Conservation (phyloP, 2,888 invertebrate species). For the Synanthedon andrenaeformis region DNA sequence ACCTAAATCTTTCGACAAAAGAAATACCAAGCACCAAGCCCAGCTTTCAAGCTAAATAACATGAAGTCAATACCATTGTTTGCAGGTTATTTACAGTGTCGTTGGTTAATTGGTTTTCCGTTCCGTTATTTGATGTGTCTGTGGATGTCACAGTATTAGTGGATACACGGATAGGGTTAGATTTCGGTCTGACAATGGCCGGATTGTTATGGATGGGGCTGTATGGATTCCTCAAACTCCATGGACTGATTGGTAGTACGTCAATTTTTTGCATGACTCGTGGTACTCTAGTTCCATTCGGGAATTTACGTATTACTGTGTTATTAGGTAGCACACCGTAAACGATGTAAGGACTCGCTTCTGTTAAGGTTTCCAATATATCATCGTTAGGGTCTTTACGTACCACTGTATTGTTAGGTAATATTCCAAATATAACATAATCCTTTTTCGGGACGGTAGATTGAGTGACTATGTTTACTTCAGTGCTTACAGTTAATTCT, state of each 20-base stretch:
- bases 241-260: constrained; percentile 71
- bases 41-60: constrained; percentile 62
- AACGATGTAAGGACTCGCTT: constrained; percentile 78
- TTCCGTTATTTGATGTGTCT: constrained; percentile 71
- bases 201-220: constrained; percentile 72
- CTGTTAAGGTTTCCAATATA: constrained; percentile 74
- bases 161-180: constrained; percentile 73
- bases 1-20: constrained; percentile 16
- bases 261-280: constrained; percentile 72
- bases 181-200: constrained; percentile 67
- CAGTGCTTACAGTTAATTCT: constrained; percentile 26
- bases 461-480: constrained; percentile 23
- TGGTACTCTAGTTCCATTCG: constrained; percentile 83
- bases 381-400: constrained; percentile 79
- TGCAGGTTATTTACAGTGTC: constrained; percentile 70
- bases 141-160: constrained; percentile 74
- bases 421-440: constrained; percentile 80
- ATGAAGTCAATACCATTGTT: constrained; percentile 65
- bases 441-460: constrained; percentile 70
- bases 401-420: constrained; percentile 83
- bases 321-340: constrained; percentile 83
- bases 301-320: constrained; percentile 82
- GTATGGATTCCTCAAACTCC: constrained; percentile 70
- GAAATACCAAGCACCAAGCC: constrained; percentile 49
- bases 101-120: constrained; percentile 63